Conservation (phyloP, 2,888 invertebrate species). For the Dasysyrphus albostriatus region DNA sequence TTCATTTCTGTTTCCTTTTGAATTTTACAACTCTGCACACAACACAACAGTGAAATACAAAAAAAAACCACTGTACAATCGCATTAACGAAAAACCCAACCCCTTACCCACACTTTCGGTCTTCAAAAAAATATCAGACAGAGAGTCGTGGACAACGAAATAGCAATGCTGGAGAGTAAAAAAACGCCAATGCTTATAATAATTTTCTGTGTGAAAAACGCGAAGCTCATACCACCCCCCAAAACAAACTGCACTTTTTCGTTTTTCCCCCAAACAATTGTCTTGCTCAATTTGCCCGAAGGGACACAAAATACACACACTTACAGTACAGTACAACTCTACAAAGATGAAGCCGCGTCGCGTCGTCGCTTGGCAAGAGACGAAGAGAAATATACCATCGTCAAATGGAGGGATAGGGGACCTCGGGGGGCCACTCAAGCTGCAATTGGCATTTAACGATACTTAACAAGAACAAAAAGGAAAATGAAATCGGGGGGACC, state of each 20-base stretch:
- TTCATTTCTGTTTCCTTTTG: neutral
- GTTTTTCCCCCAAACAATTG: constrained; percentile 45
- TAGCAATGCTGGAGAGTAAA: neutral
- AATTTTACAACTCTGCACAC: neutral
- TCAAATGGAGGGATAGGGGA: constrained; percentile 6
- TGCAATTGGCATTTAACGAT: constrained; percentile 76
- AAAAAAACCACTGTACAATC: constrained; percentile 27
- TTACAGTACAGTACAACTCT: constrained; percentile 28
- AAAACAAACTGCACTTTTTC: constrained; percentile 4
- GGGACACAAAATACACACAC: constrained; percentile 37
- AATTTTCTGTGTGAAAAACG: constrained; percentile 62
- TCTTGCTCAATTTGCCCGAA: constrained; percentile 63
- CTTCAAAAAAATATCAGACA: constrained; percentile 32
- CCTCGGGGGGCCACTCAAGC: constrained; percentile 46
- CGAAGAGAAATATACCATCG: constrained; percentile 36
- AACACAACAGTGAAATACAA: neutral
- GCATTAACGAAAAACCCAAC: constrained; percentile 38
- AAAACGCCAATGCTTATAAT: constrained; percentile 3
- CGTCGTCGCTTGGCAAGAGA: neutral
- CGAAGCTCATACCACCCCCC: constrained; percentile 47
- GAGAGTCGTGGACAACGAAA: constrained; percentile 7
- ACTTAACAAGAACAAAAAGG: constrained; percentile 55
- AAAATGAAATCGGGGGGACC: neutral
- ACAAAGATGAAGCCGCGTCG: constrained; percentile 37
- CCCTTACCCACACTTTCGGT: constrained; percentile 53